A percentile compares a stretch with the other conserved stretches of the same genome.
Evolutionary conservation across 2,797 vertebrate species (phyloP).

Genomic region (Merluccius polli): DNA sequence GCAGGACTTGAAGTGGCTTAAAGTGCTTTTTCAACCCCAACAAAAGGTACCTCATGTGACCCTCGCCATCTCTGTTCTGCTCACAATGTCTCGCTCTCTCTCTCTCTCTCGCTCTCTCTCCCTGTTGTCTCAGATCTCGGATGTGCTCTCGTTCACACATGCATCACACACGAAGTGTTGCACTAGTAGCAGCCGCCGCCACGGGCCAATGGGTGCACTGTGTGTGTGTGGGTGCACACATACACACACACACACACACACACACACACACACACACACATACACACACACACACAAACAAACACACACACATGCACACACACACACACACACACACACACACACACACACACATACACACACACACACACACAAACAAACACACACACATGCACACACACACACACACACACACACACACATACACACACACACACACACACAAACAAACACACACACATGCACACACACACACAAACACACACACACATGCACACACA

Average conservation of each 20-base stretch:
- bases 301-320: too few relatives aligned
- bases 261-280: neutral
- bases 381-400: conserved; percentile 13
- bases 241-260: neutral
- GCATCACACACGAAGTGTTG: conserved; percentile 6
- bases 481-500: conserved; percentile 13
- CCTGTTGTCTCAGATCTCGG: neutral
- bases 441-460: too few relatives aligned
- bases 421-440: conserved; percentile 13
- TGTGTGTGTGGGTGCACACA: too few relatives aligned
- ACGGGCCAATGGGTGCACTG: too few relatives aligned
- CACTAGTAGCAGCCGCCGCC: neutral
- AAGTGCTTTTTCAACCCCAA: conserved; percentile 41
- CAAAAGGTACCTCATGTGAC: conserved; percentile 45
- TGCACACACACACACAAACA: conserved; percentile 9
- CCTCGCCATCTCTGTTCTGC: neutral
- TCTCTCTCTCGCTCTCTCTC: conserved; percentile 2
- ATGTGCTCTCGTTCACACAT: neutral
- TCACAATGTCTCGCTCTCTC: conserved; percentile 16
- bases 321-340: too few relatives aligned
- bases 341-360: neutral
- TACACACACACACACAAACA: neutral
- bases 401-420: conserved; percentile 15
- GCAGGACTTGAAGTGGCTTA: conserved; percentile 48
- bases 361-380: conserved; percentile 29